Evolutionary conservation across 2,797 vertebrate genomes (phyloP).

Genomic region (Myotis planiceps): DNA sequence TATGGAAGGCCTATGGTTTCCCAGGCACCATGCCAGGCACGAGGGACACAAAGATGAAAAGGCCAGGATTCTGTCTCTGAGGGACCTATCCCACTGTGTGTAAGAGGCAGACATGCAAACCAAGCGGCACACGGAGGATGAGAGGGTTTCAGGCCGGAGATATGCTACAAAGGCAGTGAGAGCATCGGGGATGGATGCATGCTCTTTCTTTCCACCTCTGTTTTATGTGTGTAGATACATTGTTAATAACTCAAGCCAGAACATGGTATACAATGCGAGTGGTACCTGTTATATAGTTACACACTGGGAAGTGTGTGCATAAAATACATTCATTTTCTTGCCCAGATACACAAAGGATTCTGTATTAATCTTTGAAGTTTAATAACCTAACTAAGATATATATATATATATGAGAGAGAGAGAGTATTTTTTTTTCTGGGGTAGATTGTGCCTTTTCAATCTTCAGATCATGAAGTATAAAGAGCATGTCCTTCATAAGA

Average conservation of each 20-base stretch:
- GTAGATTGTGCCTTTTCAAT: background rate
- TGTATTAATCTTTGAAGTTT: constrained; percentile 4
- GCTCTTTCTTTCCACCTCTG: background rate
- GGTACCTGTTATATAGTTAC: background rate
- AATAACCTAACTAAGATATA: background rate
- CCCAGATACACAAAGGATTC: background rate
- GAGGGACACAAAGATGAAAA: background rate
- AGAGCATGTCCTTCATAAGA: background rate
- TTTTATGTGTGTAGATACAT: background rate
- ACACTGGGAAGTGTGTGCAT: background rate
- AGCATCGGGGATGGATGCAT: fast-evolving
- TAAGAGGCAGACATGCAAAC: background rate
- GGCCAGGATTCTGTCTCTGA: background rate
- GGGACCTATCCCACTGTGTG: background rate
- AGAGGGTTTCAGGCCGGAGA: background rate
- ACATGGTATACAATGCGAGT: background rate
- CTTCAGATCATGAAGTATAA: background rate
- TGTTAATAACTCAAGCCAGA: background rate
- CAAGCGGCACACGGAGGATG: background rate
- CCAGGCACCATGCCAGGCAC: background rate
- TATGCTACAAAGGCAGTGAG: background rate
- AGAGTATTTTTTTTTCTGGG: background rate
- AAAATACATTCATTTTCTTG: background rate
- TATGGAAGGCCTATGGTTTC: background rate
- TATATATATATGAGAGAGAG: too few relatives aligned